phyloP scores from a whole-genome alignment of 2,113 vertebrate species.

The Podarcis raffonei region DNA sequence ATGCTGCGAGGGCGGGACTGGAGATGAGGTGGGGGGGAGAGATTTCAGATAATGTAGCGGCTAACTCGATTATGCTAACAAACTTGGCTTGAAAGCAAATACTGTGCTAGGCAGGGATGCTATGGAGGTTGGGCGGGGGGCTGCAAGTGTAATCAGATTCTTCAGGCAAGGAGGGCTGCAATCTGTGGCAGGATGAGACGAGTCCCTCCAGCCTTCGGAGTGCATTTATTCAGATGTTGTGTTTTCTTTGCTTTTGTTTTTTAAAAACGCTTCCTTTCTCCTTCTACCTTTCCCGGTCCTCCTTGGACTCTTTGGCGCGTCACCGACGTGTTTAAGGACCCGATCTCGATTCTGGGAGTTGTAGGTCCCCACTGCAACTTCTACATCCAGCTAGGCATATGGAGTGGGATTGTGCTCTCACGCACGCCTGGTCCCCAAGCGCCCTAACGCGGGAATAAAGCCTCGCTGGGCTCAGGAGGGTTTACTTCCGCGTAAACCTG shows the following conservation, averaged over 20 bases:
- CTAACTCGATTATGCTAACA: conserved; percentile 27
- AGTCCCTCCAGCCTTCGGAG: neutral
- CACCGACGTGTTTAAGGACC: neutral
- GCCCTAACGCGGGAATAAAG: too few relatives aligned
- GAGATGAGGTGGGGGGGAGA: neutral
- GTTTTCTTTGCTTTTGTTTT: neutral
- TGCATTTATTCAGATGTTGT: neutral
- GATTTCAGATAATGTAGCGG: conserved; percentile 24
- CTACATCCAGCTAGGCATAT: neutral
- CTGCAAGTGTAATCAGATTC: neutral
- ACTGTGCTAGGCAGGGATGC: neutral
- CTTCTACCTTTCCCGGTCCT: neutral
- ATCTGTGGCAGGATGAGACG: neutral
- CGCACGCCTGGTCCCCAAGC: neutral
- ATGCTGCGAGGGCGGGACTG: too few relatives aligned
- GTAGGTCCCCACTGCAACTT: neutral
- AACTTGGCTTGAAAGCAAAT: conserved; percentile 6
- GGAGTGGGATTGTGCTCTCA: neutral
- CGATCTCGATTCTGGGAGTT: neutral
- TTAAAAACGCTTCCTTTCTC: neutral
- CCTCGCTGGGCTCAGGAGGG: neutral
- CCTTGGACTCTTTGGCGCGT: too few relatives aligned
- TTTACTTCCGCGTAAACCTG: neutral
- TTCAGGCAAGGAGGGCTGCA: neutral
- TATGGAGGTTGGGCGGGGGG: neutral